Evolutionary conservation across 2,113 vertebrate genomes (phyloP), one percentile per base, ranked within the genome.

Genomic region (Apodemus sylvaticus): DNA sequence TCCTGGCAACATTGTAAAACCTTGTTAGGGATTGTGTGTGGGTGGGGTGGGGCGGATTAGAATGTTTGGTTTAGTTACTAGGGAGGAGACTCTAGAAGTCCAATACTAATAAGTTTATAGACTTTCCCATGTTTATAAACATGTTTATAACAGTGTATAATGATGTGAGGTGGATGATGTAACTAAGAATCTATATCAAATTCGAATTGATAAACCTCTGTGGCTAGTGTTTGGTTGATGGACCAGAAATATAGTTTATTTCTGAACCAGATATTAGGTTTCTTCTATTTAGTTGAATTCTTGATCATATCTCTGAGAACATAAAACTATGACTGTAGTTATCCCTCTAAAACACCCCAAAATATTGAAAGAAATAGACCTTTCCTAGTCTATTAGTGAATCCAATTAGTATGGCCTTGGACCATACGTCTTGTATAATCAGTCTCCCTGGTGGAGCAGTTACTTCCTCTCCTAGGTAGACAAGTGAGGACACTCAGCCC

Each of bases 391-490:
- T 79, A 0, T 95, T 96, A 93, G 90, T 88, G 60, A 91, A 83
- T 26, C 9, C 83, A 8, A 12, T 64, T 26, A 64, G 26, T 10
- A 29, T 11, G 24, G 62, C 29, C 24, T 64, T 29, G 39, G 55
- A 11, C 34, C 7, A 7, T 62, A 74, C 86, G 31, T 87, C 55
- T 89, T 87, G 45, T 70, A 48, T 78, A 71, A 7, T 85, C 14
- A 42, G 7, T 9, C 7, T 14, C 6, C 24, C 42, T 73, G 12
- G 42, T 42, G 36, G 45, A 77, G 9, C 55, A 19, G 45, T 88
- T 92, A 91, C 89, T 95, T 96, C 55, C 93, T 0, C 45, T 93
- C 76, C 42, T 94, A 36, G 53, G 90, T 94, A 93, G 86, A 36
- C 66, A 74, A 86, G 22, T 90, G 51, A 91, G 12, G 76, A 36